Evolutionary conservation across 2,888 invertebrate genomes (phyloP).

Genomic region (Muscina levida): DNA sequence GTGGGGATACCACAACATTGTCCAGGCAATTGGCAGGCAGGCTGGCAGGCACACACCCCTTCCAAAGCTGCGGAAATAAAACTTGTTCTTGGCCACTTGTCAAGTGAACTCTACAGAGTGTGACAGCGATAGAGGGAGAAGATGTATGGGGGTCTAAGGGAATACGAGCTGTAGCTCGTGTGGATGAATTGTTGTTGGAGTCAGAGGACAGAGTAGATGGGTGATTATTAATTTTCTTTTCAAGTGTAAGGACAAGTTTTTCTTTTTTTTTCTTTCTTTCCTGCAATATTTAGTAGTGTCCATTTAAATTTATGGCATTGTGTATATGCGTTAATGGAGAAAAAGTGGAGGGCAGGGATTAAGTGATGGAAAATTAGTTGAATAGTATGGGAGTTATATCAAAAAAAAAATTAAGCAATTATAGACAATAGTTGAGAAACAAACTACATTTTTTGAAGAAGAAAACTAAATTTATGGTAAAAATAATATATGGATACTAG

Average conservation of each 20-base stretch:
- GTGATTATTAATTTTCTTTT: slow-evolving; percentile 62
- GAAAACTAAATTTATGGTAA: no score
- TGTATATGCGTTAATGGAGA: slow-evolving; percentile 30
- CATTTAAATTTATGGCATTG: slow-evolving; percentile 52
- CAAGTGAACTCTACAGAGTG: slow-evolving; percentile 17
- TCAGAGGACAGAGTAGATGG: slow-evolving; percentile 48
- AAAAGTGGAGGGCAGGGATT: background rate
- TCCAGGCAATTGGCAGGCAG: background rate
- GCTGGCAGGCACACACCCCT: slow-evolving; percentile 57
- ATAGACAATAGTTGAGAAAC: no score
- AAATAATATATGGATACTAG: no score
- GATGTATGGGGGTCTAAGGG: no score
- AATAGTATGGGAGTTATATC: no score
- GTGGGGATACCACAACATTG: background rate
- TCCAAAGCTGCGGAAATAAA: slow-evolving; percentile 61
- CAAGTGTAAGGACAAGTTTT: slow-evolving; percentile 62
- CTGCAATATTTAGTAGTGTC: slow-evolving; percentile 40
- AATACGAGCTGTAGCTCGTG: no score
- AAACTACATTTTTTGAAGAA: no score
- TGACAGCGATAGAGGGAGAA: background rate
- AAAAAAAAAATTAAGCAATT: no score
- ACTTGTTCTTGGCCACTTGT: slow-evolving; percentile 60
- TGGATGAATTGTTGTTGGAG: background rate
- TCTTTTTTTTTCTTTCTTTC: slow-evolving; percentile 28
- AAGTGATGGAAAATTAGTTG: slow-evolving; percentile 19